Percentiles rank a stretch among this genome's conserved stretches.
phyloP scores from a whole-genome alignment of 2,888 invertebrate genomes.

The Omphaloscelis lunosa region DNA sequence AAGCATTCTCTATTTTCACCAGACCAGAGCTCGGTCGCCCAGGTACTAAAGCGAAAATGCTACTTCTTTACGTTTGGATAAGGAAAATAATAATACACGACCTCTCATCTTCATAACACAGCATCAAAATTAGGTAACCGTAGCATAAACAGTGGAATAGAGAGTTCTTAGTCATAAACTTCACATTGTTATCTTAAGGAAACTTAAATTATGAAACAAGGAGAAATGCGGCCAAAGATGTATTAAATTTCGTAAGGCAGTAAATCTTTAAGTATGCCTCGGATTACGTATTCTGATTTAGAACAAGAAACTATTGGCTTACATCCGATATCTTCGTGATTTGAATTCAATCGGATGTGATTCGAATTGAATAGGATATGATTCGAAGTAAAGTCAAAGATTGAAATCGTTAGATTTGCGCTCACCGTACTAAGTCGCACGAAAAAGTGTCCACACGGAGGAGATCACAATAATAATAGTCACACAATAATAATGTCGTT shows the following conservation, averaged over 20 bases:
- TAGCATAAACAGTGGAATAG: conserved; percentile 19
- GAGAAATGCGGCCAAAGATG: conserved; percentile 49
- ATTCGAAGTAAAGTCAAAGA: conserved; percentile 10
- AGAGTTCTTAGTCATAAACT: conserved; percentile 40
- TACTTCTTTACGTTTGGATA: background rate
- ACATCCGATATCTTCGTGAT: background rate
- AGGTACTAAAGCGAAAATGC: too few species aligned
- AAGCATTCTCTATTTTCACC: too few species aligned
- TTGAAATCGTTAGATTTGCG: background rate
- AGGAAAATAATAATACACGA: conserved; percentile 12
- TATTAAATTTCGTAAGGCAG: conserved; percentile 32
- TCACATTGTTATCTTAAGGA: conserved; percentile 39
- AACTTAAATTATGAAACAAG: conserved; percentile 46
- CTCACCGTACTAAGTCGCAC: too few species aligned
- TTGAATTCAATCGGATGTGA: background rate
- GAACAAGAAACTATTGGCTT: conserved; percentile 7
- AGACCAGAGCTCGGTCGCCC: too few species aligned
- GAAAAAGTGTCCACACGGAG: background rate
- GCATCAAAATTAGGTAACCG: conserved; percentile 23
- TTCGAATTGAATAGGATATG: background rate
- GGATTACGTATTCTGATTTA: conserved; percentile 18
- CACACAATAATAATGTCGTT: background rate
- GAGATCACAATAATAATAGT: too few species aligned
- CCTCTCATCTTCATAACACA: conserved; percentile 1
- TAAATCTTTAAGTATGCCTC: conserved; percentile 30